Conservation (phyloP, 2,113 vertebrate genomes). For the Neodontobutis hainanensis region DNA sequence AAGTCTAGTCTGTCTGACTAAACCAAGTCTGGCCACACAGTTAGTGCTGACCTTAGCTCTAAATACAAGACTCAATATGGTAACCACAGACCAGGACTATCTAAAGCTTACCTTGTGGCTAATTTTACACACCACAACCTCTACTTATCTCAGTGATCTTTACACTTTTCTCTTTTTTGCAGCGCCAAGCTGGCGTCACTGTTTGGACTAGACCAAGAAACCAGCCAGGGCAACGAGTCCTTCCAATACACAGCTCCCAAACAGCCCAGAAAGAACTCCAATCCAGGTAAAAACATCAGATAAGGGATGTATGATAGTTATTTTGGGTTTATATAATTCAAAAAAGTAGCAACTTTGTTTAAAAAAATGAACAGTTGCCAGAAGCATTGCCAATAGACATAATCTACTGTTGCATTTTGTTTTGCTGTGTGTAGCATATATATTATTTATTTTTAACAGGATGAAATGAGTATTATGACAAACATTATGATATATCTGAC, state of each 20-base stretch:
- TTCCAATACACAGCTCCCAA: slow-evolving; percentile 97
- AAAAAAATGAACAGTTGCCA: too few species aligned
- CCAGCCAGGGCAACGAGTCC: slow-evolving; percentile 88
- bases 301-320: neutral
- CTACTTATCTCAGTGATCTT: neutral
- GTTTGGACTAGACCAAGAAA: slow-evolving; percentile 87
- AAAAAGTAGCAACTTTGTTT: too few species aligned
- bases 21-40: neutral
- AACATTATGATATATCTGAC: too few species aligned
- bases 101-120: neutral
- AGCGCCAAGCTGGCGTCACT: slow-evolving; percentile 94
- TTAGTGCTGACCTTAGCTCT: neutral
- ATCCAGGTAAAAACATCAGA: slow-evolving; percentile 74
- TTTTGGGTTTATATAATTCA: neutral
- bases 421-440: too few species aligned
- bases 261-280: slow-evolving; percentile 87
- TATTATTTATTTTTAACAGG: too few species aligned
- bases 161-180: neutral
- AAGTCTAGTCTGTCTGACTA: neutral
- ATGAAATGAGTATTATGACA: too few species aligned
- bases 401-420: too few species aligned
- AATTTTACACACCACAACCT: neutral
- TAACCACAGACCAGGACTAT: neutral
- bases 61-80: neutral
- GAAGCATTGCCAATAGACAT: too few species aligned